A percentile compares a stretch with the other conserved stretches of the same genome.
Conservation (phyloP, 2,888 invertebrate species). For the Drosophila picticornis region DNA sequence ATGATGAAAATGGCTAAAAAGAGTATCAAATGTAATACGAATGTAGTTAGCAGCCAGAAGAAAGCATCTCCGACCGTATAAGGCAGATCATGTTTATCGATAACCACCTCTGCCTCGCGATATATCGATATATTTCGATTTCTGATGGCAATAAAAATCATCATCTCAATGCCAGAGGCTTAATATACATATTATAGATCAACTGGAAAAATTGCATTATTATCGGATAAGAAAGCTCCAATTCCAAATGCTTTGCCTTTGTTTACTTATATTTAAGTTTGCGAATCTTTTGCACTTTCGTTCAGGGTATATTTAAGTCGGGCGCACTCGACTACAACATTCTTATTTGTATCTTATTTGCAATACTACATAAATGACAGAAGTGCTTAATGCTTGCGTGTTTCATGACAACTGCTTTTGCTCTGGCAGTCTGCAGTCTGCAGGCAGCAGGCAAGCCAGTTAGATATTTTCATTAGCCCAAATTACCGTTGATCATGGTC, state of each 20-base stretch:
- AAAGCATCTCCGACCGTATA: background rate
- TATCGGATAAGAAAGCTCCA: background rate
- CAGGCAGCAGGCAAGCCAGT: constrained; percentile 47
- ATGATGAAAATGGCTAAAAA: background rate
- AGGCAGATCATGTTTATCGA: background rate
- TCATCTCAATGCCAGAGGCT: background rate
- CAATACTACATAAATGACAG: constrained; percentile 50
- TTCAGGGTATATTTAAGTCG: background rate
- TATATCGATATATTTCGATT: background rate
- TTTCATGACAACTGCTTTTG: constrained; percentile 42
- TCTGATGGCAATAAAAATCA: background rate
- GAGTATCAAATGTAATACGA: background rate
- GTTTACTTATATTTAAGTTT: background rate
- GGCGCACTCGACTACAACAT: background rate
- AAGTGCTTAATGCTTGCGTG: background rate
- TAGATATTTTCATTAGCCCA: constrained; percentile 75
- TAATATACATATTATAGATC: background rate
- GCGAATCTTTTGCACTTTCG: background rate
- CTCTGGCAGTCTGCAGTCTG: constrained; percentile 35
- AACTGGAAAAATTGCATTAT: background rate
- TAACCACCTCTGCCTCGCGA: background rate
- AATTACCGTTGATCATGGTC: constrained; percentile 42
- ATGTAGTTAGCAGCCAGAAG: background rate
- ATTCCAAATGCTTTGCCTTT: background rate
- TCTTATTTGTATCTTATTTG: background rate